Base-by-base conservation (phyloP, 1,140 invertebrate species). In the Agraylea sexmaculata region DNA sequence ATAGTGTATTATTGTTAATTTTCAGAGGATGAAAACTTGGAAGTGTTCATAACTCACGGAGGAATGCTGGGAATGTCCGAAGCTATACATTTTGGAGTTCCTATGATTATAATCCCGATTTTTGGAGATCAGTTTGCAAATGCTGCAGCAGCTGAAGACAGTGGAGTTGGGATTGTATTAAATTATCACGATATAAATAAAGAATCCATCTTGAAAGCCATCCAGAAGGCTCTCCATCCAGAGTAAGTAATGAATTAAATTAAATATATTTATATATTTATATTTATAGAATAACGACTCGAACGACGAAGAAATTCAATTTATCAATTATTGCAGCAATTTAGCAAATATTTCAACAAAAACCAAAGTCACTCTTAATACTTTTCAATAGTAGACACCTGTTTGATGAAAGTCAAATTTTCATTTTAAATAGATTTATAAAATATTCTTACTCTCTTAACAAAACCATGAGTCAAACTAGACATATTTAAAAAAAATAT, bases 41-140 rank as follows among this genome's bases (percentile, higher is more conserved):
- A 72, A 22, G 64, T 74, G 7, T 83, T 77, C 50, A 58, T 83
- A 10, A 70, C 71, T 2, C 80, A 83, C 46, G 77, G 76, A 0
- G 80, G 80, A 13, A 59, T 78, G 4, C 59, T 80, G 20, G 77
- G 80, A 6, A 58, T 72, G 31, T 69, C 71, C 0, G 80, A 84
- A 49, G 70, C 71, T 0, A 56, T 77, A 2, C 69, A 75, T 21
- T 62, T 64, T 2, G 78, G 74, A 1, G 69, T 77, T 13, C 80
- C 81, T 1, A 70, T 81, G 60, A 34, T 83, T 1, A 54, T 71
- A n/a, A 58, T 76, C 27, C 73, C 74, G 0, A 64, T 76, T 48
- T 76, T 62, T 43, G 74, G 70, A 4, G 75, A 78, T 55, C 75
- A 77, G 46, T 62, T 60, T 16, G 47, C 58, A 11, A 77, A 76